Evolutionary conservation across 2,113 vertebrate genomes (phyloP).

Genomic region (Pandion haliaetus): DNA sequence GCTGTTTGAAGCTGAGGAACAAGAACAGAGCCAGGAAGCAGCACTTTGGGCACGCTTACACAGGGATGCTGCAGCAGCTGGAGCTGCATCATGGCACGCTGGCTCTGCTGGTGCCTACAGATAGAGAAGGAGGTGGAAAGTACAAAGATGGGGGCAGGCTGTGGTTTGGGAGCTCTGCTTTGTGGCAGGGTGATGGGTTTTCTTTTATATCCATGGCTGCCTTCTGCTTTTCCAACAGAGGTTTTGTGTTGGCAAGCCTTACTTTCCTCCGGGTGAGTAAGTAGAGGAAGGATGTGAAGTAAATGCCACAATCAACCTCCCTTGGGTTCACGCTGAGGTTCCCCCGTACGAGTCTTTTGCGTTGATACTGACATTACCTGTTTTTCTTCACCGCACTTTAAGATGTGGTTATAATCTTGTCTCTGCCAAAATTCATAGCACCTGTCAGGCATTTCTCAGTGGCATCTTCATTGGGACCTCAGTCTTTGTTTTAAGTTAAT

Average conservation of each 20-base stretch:
- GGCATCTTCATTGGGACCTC: neutral
- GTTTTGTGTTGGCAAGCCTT: neutral
- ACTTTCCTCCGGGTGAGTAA: neutral
- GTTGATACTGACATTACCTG: neutral
- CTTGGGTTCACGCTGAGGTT: neutral
- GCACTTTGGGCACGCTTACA: neutral
- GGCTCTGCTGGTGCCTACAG: neutral
- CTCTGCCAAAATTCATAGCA: neutral
- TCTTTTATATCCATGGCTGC: neutral
- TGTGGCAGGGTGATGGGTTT: neutral
- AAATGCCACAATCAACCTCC: neutral
- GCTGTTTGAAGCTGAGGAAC: neutral
- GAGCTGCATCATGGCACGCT: accelerated
- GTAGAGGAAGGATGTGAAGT: neutral
- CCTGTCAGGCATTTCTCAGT: neutral
- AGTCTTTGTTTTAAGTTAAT: neutral
- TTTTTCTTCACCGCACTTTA: neutral
- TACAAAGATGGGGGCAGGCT: neutral
- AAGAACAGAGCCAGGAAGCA: neutral
- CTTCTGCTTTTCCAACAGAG: neutral
- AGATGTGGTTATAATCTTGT: neutral
- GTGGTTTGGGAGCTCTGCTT: neutral
- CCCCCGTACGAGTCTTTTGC: neutral
- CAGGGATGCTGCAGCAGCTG: neutral
- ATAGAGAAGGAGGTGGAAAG: neutral